Conservation (phyloP, 2,888 invertebrate species). For the Trachelus tabidus region DNA sequence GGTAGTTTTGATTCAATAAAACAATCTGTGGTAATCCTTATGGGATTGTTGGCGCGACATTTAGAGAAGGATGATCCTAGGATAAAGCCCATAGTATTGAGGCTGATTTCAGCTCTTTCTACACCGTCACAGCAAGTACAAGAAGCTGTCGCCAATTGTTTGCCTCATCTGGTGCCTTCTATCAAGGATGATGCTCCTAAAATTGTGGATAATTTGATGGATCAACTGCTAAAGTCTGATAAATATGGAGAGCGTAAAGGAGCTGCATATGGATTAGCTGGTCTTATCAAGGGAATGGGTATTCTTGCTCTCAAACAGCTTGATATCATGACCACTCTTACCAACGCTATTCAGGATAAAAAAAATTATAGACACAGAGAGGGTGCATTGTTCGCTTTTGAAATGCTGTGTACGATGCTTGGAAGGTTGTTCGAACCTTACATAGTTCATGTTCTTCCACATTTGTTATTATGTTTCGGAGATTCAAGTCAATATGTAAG, state of each 20-base stretch:
- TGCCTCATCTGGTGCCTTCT: constrained; percentile 92
- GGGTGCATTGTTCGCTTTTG: constrained; percentile 96
- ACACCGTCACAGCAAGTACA: constrained; percentile 99
- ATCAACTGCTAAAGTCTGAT: constrained; percentile 88
- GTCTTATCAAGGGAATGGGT: constrained; percentile 96
- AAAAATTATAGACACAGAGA: constrained; percentile 95
- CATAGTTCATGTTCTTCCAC: constrained; percentile 96
- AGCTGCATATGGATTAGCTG: constrained; percentile 97
- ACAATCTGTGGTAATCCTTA: constrained; percentile 95
- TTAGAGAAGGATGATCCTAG: constrained; percentile 89
- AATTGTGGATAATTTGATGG: constrained; percentile 87
- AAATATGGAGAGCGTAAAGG: constrained; percentile 94
- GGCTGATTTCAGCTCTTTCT: constrained; percentile 89
- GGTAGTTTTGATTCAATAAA: constrained; percentile 92
- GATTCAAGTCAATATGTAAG: constrained; percentile 96
- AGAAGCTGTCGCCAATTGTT: constrained; percentile 96
- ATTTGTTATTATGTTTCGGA: constrained; percentile 94
- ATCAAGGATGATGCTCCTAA: constrained; percentile 91
- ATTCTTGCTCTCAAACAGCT: constrained; percentile 94
- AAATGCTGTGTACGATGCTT: constrained; percentile 94
- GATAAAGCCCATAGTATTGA: constrained; percentile 92
- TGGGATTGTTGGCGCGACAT: constrained; percentile 97
- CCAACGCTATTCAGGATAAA: constrained; percentile 95
- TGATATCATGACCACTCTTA: constrained; percentile 94
- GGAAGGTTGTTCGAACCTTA: constrained; percentile 98